These are phyloP conservation scores for Tenthredo mesomela DNA, from an alignment of 2,888 invertebrate species.

Conservation along the genomic window DNA sequence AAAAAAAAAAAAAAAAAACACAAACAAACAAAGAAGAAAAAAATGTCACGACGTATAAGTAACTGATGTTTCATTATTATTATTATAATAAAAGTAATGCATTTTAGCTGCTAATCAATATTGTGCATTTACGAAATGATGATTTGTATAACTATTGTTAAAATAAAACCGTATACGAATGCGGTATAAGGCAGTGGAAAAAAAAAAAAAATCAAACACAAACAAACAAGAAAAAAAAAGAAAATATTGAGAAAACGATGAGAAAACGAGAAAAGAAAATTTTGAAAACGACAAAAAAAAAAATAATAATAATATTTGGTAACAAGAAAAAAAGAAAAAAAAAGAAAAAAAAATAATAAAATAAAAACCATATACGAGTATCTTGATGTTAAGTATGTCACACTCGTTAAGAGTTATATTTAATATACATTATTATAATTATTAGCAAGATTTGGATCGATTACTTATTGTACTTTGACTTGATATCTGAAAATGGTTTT, in stretches of 20 bases:
- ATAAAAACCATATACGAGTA: conserved; percentile 39
- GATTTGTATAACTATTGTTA: conserved; percentile 32
- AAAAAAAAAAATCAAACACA: not conserved
- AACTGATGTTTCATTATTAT: conserved; percentile 36
- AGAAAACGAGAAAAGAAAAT: not conserved
- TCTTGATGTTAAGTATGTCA: conserved; percentile 45
- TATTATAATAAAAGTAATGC: conserved; percentile 38
- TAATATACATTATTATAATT: conserved; percentile 39
- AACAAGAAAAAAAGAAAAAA: conserved; percentile 20
- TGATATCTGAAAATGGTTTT: conserved; percentile 7
- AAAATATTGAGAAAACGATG: not conserved
- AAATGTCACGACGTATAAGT: not conserved
- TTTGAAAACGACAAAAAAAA: not conserved
- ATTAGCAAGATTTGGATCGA: conserved; percentile 15
- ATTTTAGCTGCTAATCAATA: conserved; percentile 38
- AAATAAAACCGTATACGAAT: conserved; percentile 13
- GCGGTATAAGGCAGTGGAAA: not conserved
- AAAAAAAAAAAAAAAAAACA: not conserved
- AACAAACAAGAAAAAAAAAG: not conserved
- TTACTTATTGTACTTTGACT: conserved; percentile 27
- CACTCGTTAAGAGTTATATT: conserved; percentile 33
- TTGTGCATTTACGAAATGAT: conserved; percentile 43
- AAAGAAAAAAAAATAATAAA: not conserved
- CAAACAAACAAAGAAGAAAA: not conserved
- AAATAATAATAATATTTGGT: conserved; percentile 1